Evolutionary conservation across 2,888 invertebrate genomes (phyloP), one percentile per base, ranked within the genome.

Genomic region (Apeira syringaria): DNA sequence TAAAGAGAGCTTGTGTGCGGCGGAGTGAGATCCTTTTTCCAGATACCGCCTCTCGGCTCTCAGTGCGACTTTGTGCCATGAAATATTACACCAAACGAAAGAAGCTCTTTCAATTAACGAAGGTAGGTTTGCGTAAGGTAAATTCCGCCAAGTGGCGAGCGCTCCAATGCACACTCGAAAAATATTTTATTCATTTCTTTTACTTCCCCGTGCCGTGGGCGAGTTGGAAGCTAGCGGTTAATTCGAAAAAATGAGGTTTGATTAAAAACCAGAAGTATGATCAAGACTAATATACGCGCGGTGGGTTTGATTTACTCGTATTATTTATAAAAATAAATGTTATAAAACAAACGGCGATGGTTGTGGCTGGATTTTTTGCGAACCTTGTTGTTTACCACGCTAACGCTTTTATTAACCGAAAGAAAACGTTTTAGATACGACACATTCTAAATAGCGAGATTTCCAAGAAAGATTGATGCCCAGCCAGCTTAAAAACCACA

Each of bases 61-160:
- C 20, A 58, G 58, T 56, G 64, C 61, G 69, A 69, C 70, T 68
- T 68, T 64, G 68, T 63, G 71, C 77, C 71, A 73, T 83, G 83
- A 86, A 87, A 84, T 86, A 87, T 83, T 81, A 81, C 77, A 71
- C 75, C 74, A 73, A 83, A 84, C 74, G 83, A 84, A 84, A 85
- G 80, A 81, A 83, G 82, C 80, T 80, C 80, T 86, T 86, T 86
- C 80, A 85, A 86, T 88, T 87, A 88, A 84, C 76, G 63, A 73
- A 80, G 77, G 73, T 77, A 81, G 80, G 79, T 83, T 84, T 79
- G 77, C 78, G 77, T 80, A 80, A 81, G 74, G 77, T 74, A 80
- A 79, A 80, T 74, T 59, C 45, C 67, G 69, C 76, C 72, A 76
- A 78, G 77, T 75, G 76, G 69, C 74, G 68, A 65, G 65, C 69